A percentile compares a stretch with the other conserved stretches of the same genome.
phyloP scores from a whole-genome alignment of 2,888 invertebrate genomes.

The Unio delphinus region DNA sequence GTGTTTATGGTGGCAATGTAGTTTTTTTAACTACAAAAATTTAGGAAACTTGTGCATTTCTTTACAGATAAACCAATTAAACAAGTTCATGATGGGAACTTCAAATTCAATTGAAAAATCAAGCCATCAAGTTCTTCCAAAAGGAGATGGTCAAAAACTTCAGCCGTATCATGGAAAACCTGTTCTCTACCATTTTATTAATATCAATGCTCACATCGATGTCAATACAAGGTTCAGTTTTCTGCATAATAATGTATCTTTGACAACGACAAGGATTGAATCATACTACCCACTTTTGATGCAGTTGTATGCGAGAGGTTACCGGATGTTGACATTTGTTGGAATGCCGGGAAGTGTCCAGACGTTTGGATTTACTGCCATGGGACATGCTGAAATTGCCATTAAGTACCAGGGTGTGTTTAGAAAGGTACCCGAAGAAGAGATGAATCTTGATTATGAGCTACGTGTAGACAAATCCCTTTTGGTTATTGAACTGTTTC shows the following conservation, averaged over 20 bases:
- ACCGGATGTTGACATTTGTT: constrained; percentile 30
- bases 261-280: constrained; percentile 21
- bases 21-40: too few relatives aligned
- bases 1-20: too few relatives aligned
- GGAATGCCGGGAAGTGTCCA: not conserved
- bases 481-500: constrained; percentile 27
- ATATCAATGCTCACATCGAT: constrained; percentile 33
- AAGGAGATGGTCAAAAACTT: constrained; percentile 17
- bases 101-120: too few relatives aligned
- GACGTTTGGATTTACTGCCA: constrained; percentile 20
- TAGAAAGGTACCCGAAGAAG: constrained; percentile 37
- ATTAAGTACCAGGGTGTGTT: constrained; percentile 52
- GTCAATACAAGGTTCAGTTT: constrained; percentile 20
- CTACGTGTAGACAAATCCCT: constrained; percentile 58
- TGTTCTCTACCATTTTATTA: constrained; percentile 44
- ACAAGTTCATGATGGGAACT: too few relatives aligned
- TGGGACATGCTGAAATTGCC: constrained; percentile 23
- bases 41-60: too few relatives aligned
- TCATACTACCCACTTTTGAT: constrained; percentile 22
- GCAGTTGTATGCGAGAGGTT: constrained; percentile 23
- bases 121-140: too few relatives aligned
- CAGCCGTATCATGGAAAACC: constrained; percentile 48
- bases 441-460: constrained; percentile 43
- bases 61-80: too few relatives aligned
- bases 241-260: constrained; percentile 13